A percentile compares a stretch with the other conserved stretches of the same genome.
Evolutionary conservation across 2,113 vertebrate species (phyloP).

Genomic region (Neolamprologus brichardi): DNA sequence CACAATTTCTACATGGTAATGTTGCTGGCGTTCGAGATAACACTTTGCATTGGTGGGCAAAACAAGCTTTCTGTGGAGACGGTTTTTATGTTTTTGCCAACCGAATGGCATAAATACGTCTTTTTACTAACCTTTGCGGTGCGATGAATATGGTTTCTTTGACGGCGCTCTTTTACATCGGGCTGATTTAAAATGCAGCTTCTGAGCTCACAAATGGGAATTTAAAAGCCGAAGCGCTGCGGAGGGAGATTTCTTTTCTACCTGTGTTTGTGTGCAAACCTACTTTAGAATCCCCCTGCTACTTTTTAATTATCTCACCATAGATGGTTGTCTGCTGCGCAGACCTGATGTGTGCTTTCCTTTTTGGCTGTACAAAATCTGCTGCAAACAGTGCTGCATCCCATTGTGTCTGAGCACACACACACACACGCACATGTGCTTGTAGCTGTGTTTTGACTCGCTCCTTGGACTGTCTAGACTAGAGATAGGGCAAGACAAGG

Average conservation of each 20-base stretch:
- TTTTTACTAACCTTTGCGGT: conserved; percentile 37
- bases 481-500: conserved; percentile 6
- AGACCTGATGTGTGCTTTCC: conserved; percentile 18
- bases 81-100: conserved; percentile 25
- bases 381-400: conserved; percentile 2
- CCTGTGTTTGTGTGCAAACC: conserved; percentile 29
- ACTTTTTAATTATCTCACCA: conserved; percentile 58
- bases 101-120: conserved; percentile 15
- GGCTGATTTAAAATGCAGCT: conserved; percentile 38
- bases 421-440: neutral
- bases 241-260: conserved; percentile 13
- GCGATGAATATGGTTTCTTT: conserved; percentile 18
- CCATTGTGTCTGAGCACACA: neutral
- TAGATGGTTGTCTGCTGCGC: conserved; percentile 35
- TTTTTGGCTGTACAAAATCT: conserved; percentile 5
- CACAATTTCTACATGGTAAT: conserved; percentile 54
- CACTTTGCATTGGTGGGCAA: conserved; percentile 41
- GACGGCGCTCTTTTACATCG: conserved; percentile 25
- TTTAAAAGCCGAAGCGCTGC: conserved; percentile 22
- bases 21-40: conserved; percentile 54
- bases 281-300: conserved; percentile 17
- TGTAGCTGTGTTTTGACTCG: conserved; percentile 22
- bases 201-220: conserved; percentile 42
- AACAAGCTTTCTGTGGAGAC: conserved; percentile 42
- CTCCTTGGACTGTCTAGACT: conserved; percentile 26